Conservation (phyloP, 2,113 vertebrate species). For the Garra rufa region DNA sequence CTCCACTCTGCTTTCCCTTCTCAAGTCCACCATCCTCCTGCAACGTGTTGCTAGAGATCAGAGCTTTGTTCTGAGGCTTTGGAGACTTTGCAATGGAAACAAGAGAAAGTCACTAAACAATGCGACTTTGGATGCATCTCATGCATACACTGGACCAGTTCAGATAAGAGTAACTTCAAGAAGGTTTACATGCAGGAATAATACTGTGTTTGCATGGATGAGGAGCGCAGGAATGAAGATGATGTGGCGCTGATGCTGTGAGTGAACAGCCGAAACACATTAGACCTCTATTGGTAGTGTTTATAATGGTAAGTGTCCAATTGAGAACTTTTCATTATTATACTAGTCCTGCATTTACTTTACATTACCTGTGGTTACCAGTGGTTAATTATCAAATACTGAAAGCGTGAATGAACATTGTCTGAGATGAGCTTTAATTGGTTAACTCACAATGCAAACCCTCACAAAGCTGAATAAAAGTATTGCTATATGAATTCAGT, state of each 20-base stretch:
- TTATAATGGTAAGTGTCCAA: conserved; percentile 32
- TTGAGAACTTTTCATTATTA: background rate
- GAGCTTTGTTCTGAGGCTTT: conserved; percentile 27
- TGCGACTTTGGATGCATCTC: conserved; percentile 10
- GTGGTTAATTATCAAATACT: background rate
- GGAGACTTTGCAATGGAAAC: background rate
- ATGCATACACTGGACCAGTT: background rate
- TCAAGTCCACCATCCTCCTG: conserved; percentile 36
- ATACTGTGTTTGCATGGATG: conserved; percentile 34
- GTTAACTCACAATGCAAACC: background rate
- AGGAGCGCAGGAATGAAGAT: conserved; percentile 55
- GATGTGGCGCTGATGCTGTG: conserved; percentile 53
- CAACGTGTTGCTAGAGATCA: conserved; percentile 36
- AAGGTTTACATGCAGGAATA: background rate
- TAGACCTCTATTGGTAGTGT: background rate
- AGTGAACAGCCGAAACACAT: background rate
- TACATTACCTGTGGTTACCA: too few relatives aligned
- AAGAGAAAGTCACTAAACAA: background rate
- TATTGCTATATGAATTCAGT: background rate
- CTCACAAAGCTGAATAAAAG: background rate
- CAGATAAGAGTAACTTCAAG: background rate
- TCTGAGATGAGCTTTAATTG: background rate
- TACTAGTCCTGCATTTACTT: too few relatives aligned
- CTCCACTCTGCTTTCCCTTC: conserved; percentile 26
- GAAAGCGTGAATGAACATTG: background rate